Base-by-base conservation (phyloP, 2,888 invertebrate species). In the Aspidiotus rigidus region DNA sequence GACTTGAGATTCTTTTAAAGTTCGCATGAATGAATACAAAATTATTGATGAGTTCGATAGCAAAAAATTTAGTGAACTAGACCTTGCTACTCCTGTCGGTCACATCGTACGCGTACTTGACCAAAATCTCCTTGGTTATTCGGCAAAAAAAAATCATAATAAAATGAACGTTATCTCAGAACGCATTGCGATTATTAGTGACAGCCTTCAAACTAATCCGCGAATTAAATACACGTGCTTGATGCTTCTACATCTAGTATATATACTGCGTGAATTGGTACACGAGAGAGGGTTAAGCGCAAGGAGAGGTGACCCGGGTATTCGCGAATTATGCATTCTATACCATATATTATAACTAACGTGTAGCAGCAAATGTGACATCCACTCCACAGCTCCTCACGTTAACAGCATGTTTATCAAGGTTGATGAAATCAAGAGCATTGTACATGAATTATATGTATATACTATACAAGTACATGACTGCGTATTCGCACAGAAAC, bases 291-390 rank as follows among this genome's bases (percentile, higher is more conserved):
- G 67, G 67, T 28, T 17, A 49, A 49, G 49, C 17, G 13, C 39
- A 39, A 39, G 16, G 63, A 44, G n/a, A 28, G 28, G 67, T 41
- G 59, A 28, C 54, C 16, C 49, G 67, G 67, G 59, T 67, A 67
- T 67, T 49, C 59, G 67, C 67, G 67, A 67, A 67, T 67, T 59
- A 67, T 67, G 67, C 67, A 67, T 67, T 67, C 67, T 67, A 56
- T 28, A 28, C 28, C 28, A 28, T 28, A 28, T 28, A 28, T 28
- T 28, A 28, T 28, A 28, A 28, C 28, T 28, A 28, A 28, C 67
- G 49, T 59, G 56, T 67, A 60, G 67, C 57, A 60, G 67, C 67
- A 60, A 67, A 60, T 59, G 44, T 59, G 55, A 67, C 57, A 66
- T 44, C 56, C 66, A 66, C 66, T 66, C 66, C 42, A 66, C 67